Evolutionary conservation across 2,888 invertebrate species (phyloP), one percentile per base, ranked within the genome.

Genomic region (Tenthredo notha): DNA sequence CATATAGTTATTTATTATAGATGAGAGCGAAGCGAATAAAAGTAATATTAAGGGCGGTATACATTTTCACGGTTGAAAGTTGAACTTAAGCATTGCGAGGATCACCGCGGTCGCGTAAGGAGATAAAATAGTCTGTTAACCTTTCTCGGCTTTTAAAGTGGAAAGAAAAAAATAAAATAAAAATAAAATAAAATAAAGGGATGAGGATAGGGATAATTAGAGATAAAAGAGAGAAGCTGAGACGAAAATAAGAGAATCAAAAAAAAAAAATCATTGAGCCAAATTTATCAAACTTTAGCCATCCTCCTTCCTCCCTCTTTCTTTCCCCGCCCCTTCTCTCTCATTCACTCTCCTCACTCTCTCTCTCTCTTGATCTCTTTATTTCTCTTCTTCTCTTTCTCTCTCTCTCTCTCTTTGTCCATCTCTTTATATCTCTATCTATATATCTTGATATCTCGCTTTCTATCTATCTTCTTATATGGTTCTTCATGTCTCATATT

Each of bases 211-310:
- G 29, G 37, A 37, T n/a, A 70, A n/a, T n/a, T 9, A 5, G 43
- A 74, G 6, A 72, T 37, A 40, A 72, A 40, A 40, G n/a, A 72
- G 21, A 40, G n/a, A 21, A 40, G 10, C n/a, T 10, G n/a, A n/a
- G 29, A 21, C 33, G 7, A 33, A 54, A 77, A 77, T n/a, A 77
- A 77, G 47, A 54, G 25, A 33, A 54, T 25, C 18, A n/a, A 47
- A 54, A 54, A 77, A 77, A n/a, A 47, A 54, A 54, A 77, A 77
- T 77, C 77, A 40, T 77, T 54, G 54, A 77, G 77, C 47, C 33
- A 77, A 77, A 77, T 77, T 77, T 29, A 29, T 77, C 77, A 50
- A 77, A 77, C 77, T 77, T 54, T 29, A 54, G 29, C 33, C 50
- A 50, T 43, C 72, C 40, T 18, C 67, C 12, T 21, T n/a, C n/a